Evolutionary conservation across 2,888 invertebrate genomes (phyloP), one percentile per base, ranked within the genome.

Genomic region (Plebejus melissa): DNA sequence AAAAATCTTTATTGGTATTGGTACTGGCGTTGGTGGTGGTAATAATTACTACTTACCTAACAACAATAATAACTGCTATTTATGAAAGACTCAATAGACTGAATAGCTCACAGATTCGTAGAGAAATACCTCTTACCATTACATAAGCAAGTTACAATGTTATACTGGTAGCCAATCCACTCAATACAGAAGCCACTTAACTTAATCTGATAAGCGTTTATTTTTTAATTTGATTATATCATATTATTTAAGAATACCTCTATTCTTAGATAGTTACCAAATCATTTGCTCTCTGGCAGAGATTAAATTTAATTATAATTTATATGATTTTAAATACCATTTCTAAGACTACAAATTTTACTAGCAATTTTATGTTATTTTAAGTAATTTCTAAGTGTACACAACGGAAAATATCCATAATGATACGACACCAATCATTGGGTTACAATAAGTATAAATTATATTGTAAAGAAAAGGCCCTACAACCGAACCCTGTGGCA

Each of bases 151-250:
- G 28, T 32, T 36, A 36, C 65, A 36, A 65, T 65, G 16, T 16
- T 65, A 28, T 11, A 65, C 6, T 13, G 32, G 3, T 13, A 13
- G 13, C 16, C 65, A 60, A 7, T 28, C 11, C 11, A n/a, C 11
- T 22, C 65, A 65, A 65, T 32, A 36, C 65, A 36, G 65, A 65
- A 65, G 65, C 65, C 32, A 65, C 65, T 65, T 65, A 65, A 65
- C 65, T 32, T 65, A 65, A 65, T 36, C 32, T 36, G 32, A 65
- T 65, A 65, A 65, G 4, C 65, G 36, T 4, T 65, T 22, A 16
- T 3, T 32, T 4, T 65, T 16, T 13, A 65, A 65, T 65, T 65
- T 13, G 32, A 36, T 36, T 65, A 65, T 65, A 13, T 65, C 16
- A 36, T 16, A 65, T 13, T 1, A 6, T 38, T 65, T 13, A 13